These are phyloP conservation scores for Drosophila greeni DNA, from an alignment of 2,888 invertebrate genomes.

Conservation along the genomic window DNA sequence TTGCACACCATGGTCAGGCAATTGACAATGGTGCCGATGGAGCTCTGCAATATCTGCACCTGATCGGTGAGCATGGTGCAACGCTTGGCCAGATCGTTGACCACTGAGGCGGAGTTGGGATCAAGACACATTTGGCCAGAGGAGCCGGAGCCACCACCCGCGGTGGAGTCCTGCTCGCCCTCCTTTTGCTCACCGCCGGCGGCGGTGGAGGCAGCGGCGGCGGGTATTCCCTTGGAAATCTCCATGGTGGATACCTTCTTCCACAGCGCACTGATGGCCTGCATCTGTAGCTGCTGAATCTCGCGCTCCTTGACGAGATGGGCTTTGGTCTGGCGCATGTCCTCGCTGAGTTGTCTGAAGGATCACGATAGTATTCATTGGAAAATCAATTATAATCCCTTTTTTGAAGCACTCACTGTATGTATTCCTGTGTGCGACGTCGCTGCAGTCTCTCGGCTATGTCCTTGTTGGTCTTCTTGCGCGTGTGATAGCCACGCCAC, in stretches of 20 bases:
- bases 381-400: rapidly evolving
- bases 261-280: conserved; percentile 93
- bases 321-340: conserved; percentile 91
- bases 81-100: conserved; percentile 87
- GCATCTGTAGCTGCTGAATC: conserved; percentile 92
- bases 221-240: conserved; percentile 35
- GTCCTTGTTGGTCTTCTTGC: conserved; percentile 81
- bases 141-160: not conserved
- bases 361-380: not conserved
- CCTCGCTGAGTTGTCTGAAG: conserved; percentile 86
- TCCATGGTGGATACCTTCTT: conserved; percentile 88
- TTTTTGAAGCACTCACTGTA: conserved; percentile 82
- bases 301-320: conserved; percentile 91
- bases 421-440: conserved; percentile 89
- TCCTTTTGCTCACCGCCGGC: conserved; percentile 7
- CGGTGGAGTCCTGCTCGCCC: conserved; percentile 14
- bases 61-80: conserved; percentile 87
- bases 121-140: conserved; percentile 73
- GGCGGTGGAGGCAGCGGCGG: too few species aligned
- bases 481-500: conserved; percentile 90
- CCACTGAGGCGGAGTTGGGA: conserved; percentile 81
- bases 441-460: conserved; percentile 85
- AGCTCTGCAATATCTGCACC: conserved; percentile 88
- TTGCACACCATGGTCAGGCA: conserved; percentile 82
- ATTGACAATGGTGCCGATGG: conserved; percentile 88